Conservation (phyloP, 2,113 vertebrate species). For the Micromys minutus region DNA sequence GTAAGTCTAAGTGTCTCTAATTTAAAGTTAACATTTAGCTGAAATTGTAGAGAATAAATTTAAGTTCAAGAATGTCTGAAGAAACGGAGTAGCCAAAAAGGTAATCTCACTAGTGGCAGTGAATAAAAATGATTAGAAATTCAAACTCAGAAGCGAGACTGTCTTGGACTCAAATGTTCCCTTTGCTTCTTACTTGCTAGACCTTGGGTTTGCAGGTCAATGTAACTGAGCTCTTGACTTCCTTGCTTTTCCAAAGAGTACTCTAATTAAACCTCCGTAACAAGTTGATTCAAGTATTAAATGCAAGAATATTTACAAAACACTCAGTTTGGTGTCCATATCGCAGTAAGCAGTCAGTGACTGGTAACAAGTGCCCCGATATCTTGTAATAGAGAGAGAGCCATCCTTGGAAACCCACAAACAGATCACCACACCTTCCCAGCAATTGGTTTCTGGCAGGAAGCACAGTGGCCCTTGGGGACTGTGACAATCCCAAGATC, state of each 20-base stretch:
- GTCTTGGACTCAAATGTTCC: background rate
- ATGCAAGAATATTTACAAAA: background rate
- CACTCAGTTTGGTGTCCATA: background rate
- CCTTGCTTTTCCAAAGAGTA: conserved; percentile 19
- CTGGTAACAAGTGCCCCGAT: background rate
- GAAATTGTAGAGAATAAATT: background rate
- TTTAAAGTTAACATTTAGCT: background rate
- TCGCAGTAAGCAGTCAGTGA: background rate
- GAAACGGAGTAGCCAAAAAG: background rate
- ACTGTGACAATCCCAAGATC: conserved; percentile 90
- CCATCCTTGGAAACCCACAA: background rate
- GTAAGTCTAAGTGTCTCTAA: background rate
- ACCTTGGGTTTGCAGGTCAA: background rate
- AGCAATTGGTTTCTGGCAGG: conserved; percentile 90
- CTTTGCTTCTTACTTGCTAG: background rate
- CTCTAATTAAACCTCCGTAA: background rate
- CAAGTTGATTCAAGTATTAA: background rate
- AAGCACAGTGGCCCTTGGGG: conserved; percentile 88
- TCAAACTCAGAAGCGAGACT: background rate
- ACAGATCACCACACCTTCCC: conserved; percentile 88
- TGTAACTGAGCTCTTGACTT: background rate
- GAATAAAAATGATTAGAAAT: background rate
- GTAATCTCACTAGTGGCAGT: background rate
- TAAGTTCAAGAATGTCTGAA: background rate
- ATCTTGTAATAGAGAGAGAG: background rate